phyloP scores from a whole-genome alignment of 2,113 vertebrate species.

The Chamaea fasciata region DNA sequence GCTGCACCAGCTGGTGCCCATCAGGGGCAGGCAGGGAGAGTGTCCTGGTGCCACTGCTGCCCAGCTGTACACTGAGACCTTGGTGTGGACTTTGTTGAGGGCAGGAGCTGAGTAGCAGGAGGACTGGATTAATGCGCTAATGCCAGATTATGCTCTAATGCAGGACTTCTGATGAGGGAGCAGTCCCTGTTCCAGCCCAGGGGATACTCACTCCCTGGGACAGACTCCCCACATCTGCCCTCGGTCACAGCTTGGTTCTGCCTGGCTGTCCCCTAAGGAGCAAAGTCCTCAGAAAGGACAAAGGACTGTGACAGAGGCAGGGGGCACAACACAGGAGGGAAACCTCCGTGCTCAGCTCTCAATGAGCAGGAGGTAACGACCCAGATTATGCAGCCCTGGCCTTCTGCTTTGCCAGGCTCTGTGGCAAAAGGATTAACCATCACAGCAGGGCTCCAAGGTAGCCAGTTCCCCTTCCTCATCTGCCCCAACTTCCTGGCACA shows the following conservation, averaged over 20 bases:
- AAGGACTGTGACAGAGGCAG: background rate
- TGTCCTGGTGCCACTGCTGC: background rate
- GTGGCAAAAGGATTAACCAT: background rate
- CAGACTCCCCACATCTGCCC: background rate
- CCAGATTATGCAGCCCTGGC: background rate
- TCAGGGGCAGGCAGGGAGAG: background rate
- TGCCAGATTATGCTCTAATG: constrained; percentile 55
- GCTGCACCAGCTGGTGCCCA: background rate
- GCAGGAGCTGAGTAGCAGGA: background rate
- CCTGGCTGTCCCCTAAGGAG: background rate
- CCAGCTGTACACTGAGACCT: background rate
- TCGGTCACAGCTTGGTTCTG: background rate
- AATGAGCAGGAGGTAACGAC: background rate
- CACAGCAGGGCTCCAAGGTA: background rate
- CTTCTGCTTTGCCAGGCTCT: background rate
- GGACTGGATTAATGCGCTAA: constrained; percentile 32
- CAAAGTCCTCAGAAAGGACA: background rate
- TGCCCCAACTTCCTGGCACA: background rate
- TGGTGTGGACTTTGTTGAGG: background rate
- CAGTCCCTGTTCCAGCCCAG: background rate
- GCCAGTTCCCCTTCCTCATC: background rate
- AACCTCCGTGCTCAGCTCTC: background rate
- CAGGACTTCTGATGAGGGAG: constrained; percentile 5
- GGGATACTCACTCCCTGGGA: background rate
- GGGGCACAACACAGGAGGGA: background rate